phyloP scores from a whole-genome alignment of 2,113 vertebrate species.

The Colinus virginianus region DNA sequence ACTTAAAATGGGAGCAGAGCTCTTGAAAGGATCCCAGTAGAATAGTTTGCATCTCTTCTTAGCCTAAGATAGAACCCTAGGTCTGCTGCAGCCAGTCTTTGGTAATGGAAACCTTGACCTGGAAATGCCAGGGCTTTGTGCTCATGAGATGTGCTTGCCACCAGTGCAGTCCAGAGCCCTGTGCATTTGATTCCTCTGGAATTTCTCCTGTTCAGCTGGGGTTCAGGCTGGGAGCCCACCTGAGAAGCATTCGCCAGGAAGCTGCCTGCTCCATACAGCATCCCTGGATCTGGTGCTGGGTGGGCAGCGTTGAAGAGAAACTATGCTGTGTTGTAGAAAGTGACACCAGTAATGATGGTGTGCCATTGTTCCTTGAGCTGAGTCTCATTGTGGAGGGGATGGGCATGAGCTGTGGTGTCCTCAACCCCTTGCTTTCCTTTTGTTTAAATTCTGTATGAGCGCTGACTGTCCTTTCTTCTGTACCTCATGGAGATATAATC shows the following conservation, averaged over 20 bases:
- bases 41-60: background rate
- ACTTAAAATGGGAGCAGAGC: background rate
- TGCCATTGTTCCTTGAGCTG: background rate
- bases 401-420: background rate
- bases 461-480: conserved; percentile 29
- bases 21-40: background rate
- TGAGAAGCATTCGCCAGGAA: background rate
- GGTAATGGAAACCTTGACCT: background rate
- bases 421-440: conserved; percentile 17
- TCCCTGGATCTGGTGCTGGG: background rate
- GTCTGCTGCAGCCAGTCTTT: background rate
- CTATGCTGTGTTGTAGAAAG: background rate
- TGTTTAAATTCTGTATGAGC: conserved; percentile 46
- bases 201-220: background rate
- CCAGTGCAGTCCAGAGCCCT: background rate
- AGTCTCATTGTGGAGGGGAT: background rate
- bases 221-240: fast-evolving
- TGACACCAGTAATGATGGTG: background rate
- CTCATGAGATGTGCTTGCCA: fast-evolving
- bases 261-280: background rate
- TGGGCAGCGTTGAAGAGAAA: background rate
- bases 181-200: background rate
- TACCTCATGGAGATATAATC: conserved; percentile 9
- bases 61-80: background rate
- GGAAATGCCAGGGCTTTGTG: background rate